Evolutionary conservation across 2,888 invertebrate species (phyloP).

Genomic region (Taphrorychus bicolor): DNA sequence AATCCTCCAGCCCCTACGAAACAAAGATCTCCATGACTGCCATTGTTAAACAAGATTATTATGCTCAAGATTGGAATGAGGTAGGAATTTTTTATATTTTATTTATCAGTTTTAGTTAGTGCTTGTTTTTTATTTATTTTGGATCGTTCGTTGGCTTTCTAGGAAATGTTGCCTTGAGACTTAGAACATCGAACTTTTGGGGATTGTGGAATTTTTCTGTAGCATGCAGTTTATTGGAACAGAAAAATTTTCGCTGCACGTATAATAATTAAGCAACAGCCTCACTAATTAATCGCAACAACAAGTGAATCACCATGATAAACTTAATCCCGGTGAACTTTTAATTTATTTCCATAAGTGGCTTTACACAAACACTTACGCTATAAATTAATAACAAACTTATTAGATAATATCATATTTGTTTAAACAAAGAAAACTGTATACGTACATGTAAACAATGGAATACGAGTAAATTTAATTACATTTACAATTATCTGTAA

Average conservation of each 20-base stretch:
- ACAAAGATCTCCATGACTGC: constrained; percentile 48
- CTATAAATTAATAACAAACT: constrained; percentile 10
- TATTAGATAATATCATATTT: constrained; percentile 36
- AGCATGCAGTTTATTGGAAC: too few species aligned
- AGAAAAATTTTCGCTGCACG: too few species aligned
- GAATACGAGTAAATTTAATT: constrained; percentile 56
- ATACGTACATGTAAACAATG: constrained; percentile 54
- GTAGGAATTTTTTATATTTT: constrained; percentile 35
- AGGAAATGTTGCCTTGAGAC: not conserved
- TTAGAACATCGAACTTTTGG: constrained; percentile 1
- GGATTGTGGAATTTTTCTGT: too few species aligned
- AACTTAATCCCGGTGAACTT: too few species aligned
- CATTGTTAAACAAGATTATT: constrained; percentile 44
- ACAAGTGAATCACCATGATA: too few species aligned
- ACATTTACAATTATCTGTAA: constrained; percentile 56
- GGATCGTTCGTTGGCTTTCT: not conserved
- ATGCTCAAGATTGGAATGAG: constrained; percentile 51
- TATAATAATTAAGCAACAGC: too few species aligned
- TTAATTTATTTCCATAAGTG: too few species aligned
- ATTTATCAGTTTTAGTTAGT: not conserved
- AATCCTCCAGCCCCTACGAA: constrained; percentile 51
- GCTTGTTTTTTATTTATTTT: not conserved
- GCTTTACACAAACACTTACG: too few species aligned
- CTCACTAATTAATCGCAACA: too few species aligned
- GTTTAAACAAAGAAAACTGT: constrained; percentile 44